Evolutionary conservation across 1,140 invertebrate species (phyloP).

Genomic region (Pseudachorutes palmiensis): DNA sequence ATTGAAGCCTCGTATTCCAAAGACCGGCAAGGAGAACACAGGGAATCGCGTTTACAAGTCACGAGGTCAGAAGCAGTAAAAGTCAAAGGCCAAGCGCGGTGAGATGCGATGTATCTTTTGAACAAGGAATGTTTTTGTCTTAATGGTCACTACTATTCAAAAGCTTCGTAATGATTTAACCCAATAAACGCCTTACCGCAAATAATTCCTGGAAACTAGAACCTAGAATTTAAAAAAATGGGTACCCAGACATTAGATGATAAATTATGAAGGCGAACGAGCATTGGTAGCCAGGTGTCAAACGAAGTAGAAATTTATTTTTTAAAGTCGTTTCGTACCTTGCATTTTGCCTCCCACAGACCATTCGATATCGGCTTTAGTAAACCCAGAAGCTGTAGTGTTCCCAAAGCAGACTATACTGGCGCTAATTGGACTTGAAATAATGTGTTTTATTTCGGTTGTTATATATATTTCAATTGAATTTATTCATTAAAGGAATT

Average conservation of each 20-base stretch:
- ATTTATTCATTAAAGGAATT: no score
- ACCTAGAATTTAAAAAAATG: neutral
- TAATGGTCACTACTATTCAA: no score
- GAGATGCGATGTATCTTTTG: neutral
- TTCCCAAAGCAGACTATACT: no score
- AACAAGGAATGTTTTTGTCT: neutral
- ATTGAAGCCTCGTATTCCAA: neutral
- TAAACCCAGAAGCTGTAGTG: no score
- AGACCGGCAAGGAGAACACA: neutral
- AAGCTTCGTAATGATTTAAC: neutral
- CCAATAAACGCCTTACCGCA: neutral
- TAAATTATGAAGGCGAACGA: neutral
- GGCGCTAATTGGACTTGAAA: no score
- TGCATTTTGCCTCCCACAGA: no score
- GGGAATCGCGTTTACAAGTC: no score
- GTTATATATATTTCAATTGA: no score
- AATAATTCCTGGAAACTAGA: neutral
- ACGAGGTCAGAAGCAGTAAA: neutral
- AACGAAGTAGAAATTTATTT: no score
- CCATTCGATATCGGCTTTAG: no score
- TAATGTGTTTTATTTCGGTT: no score
- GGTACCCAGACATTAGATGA: neutral
- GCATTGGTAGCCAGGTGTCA: neutral
- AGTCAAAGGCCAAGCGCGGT: neutral
- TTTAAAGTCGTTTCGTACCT: no score